phyloP scores from a whole-genome alignment of 2,888 invertebrate species.

The Hermodice carunculata region DNA sequence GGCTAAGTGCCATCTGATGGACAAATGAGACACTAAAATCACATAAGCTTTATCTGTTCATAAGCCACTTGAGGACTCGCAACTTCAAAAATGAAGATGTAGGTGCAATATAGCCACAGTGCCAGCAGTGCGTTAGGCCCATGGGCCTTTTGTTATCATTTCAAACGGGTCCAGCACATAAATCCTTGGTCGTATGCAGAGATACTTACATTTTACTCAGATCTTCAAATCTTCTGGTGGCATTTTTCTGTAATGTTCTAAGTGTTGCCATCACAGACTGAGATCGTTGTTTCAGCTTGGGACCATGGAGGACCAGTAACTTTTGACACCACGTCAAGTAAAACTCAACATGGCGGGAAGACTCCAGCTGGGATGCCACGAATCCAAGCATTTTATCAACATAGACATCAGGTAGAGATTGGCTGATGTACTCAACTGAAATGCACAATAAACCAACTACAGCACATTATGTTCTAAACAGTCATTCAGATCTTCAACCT shows the following conservation, averaged over 20 bases:
- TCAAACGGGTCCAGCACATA: too few relatives aligned
- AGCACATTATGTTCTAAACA: too few relatives aligned
- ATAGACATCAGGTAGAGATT: conserved; percentile 81
- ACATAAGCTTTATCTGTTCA: too few relatives aligned
- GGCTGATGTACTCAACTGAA: conserved; percentile 83
- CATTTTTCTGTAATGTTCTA: conserved; percentile 81
- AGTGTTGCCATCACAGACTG: conserved; percentile 77
- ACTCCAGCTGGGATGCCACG: conserved; percentile 80
- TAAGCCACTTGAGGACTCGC: too few relatives aligned
- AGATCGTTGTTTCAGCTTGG: conserved; percentile 70
- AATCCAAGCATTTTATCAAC: conserved; percentile 81
- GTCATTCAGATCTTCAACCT: too few relatives aligned
- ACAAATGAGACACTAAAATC: too few relatives aligned
- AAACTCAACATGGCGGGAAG: conserved; percentile 88
- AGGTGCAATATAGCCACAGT: too few relatives aligned
- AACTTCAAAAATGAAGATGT: too few relatives aligned
- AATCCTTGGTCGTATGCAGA: not conserved
- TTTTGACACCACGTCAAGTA: conserved; percentile 84
- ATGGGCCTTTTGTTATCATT: too few relatives aligned
- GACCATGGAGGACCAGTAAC: conserved; percentile 78
- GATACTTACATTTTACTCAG: conserved; percentile 56
- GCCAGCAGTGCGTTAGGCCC: too few relatives aligned
- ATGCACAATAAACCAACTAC: conserved; percentile 48
- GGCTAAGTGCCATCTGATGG: too few relatives aligned
- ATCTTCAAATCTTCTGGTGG: conserved; percentile 84